Percentiles rank a stretch among this genome's conserved stretches.
These are phyloP conservation scores for Lytechinus pictus DNA, from an alignment of 35 echinoderm and acorn worm genomes.

Conservation along the genomic window DNA sequence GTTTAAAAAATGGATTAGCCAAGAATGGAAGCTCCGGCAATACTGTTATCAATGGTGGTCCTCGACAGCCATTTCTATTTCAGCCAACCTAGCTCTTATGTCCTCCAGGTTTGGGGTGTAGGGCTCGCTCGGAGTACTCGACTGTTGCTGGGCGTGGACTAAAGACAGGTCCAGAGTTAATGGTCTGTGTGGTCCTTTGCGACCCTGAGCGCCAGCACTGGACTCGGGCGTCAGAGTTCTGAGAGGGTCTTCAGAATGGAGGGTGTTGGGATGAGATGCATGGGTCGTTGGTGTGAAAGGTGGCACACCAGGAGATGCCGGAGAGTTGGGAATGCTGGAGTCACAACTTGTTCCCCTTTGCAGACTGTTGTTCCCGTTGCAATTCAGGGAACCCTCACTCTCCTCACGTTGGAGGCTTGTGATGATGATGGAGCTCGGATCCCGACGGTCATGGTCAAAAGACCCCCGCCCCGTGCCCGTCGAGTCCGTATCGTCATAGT, in stretches of 20 bases:
- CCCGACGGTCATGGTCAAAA: background rate
- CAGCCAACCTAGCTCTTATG: conserved; percentile 14
- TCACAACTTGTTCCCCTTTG: background rate
- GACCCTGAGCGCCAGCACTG: background rate
- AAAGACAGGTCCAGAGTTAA: background rate
- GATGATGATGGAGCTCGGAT: background rate
- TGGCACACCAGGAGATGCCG: background rate
- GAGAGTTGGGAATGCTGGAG: conserved; percentile 1
- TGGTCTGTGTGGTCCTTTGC: too few species aligned
- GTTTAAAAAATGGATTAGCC: background rate
- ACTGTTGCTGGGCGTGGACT: background rate
- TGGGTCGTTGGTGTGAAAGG: background rate
- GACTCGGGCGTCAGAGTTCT: conserved; percentile 6
- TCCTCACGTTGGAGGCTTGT: background rate
- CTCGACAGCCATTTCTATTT: conserved; percentile 31
- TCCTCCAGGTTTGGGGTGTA: conserved; percentile 49
- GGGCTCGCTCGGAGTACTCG: conserved; percentile 21
- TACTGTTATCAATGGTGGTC: conserved; percentile 29
- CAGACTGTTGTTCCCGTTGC: conserved; percentile 36
- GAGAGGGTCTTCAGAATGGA: background rate
- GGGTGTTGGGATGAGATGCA: background rate
- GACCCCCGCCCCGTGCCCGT: conserved; percentile 72
- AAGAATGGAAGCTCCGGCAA: background rate
- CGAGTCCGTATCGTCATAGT: conserved; percentile 79
- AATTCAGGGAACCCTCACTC: background rate